Evolutionary conservation across 2,797 vertebrate genomes (phyloP).

Genomic region (Semotilus atromaculatus): DNA sequence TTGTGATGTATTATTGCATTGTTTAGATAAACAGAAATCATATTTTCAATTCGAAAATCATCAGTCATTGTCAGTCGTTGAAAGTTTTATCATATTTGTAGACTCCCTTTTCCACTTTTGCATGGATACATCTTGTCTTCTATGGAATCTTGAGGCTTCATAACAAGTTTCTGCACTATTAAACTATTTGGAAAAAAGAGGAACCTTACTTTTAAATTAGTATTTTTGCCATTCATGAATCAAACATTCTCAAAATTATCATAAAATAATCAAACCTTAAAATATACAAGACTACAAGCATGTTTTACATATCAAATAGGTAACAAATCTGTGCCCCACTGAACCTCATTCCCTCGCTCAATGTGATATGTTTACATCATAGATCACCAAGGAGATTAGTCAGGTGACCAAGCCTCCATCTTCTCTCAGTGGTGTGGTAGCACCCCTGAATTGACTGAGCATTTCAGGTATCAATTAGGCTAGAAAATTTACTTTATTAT

Average conservation of each 20-base stretch:
- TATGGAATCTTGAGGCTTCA: background rate
- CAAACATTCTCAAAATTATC: background rate
- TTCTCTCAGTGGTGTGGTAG: constrained; percentile 31
- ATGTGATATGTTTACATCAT: constrained; percentile 37
- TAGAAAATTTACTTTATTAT: constrained; percentile 18
- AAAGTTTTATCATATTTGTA: background rate
- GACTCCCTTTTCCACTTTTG: background rate
- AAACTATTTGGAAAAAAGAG: background rate
- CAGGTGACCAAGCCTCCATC: constrained; percentile 39
- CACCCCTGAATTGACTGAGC: constrained; percentile 8
- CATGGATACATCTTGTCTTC: background rate
- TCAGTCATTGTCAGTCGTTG: background rate
- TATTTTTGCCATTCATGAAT: background rate
- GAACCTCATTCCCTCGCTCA: constrained; percentile 9
- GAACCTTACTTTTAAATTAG: background rate
- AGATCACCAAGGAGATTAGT: constrained; percentile 49
- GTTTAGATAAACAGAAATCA: constrained; percentile 1
- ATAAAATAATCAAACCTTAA: background rate
- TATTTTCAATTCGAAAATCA: background rate
- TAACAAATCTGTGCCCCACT: constrained; percentile 22
- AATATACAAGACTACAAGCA: constrained; percentile 16
- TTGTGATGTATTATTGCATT: constrained; percentile 4
- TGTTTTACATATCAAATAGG: constrained; percentile 25
- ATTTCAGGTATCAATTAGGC: constrained; percentile 10
- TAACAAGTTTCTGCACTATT: background rate